Percentiles rank a stretch among this genome's conserved stretches.
phyloP scores from a whole-genome alignment of 2,797 vertebrate genomes.

The Halcyon leucocephala region DNA sequence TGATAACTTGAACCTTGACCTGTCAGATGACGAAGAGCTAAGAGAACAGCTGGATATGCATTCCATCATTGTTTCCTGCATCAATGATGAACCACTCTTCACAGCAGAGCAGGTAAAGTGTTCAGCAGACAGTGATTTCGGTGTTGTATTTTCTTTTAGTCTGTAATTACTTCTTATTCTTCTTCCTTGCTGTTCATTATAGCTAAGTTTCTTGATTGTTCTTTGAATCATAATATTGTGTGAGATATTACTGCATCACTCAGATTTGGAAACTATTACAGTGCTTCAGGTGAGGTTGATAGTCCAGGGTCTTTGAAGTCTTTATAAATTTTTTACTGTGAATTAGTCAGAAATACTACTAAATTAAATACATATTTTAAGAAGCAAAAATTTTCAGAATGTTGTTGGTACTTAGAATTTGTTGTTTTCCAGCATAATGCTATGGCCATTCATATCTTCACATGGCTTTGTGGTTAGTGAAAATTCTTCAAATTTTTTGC shows the following conservation, averaged over 20 bases:
- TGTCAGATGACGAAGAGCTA: conserved; percentile 96
- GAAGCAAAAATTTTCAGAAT: background rate
- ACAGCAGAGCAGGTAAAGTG: conserved; percentile 93
- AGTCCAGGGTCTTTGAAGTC: background rate
- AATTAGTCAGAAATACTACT: background rate
- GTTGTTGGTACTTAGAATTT: background rate
- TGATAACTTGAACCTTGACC: conserved; percentile 89
- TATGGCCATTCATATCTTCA: background rate
- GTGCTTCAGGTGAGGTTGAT: background rate
- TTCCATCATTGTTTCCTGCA: conserved; percentile 95
- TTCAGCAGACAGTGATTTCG: background rate
- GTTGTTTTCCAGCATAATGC: background rate
- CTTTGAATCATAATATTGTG: background rate
- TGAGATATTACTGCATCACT: fast-evolving
- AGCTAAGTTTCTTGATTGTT: background rate
- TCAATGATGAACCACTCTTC: conserved; percentile 93
- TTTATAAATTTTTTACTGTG: background rate
- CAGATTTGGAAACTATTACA: background rate
- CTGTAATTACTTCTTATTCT: background rate
- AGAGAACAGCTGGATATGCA: conserved; percentile 98
- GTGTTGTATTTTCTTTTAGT: background rate
- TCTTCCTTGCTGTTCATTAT: background rate
- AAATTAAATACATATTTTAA: background rate
- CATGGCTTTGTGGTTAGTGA: background rate
- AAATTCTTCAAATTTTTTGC: background rate